These are phyloP conservation scores for Polyommatus icarus DNA, from an alignment of 2,888 invertebrate species.

Conservation along the genomic window DNA sequence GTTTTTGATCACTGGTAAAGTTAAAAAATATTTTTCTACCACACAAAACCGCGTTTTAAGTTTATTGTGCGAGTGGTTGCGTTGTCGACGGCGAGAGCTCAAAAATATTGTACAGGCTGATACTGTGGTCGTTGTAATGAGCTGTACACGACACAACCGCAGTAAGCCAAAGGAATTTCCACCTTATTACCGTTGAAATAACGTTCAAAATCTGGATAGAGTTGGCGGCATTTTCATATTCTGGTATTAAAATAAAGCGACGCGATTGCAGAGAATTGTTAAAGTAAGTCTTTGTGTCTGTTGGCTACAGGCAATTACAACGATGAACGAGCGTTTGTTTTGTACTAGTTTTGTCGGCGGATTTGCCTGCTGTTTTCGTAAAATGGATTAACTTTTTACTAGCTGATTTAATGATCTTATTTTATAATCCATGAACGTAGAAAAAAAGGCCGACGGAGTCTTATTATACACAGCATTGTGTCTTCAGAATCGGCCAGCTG, in stretches of 20 bases:
- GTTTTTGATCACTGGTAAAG: not conserved
- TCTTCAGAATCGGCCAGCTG: too few species aligned
- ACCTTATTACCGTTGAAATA: not conserved
- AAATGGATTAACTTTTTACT: not conserved
- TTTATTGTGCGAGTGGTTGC: not conserved
- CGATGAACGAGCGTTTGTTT: not conserved
- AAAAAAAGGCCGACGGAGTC: too few species aligned
- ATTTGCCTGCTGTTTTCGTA: not conserved
- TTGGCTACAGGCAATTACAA: not conserved
- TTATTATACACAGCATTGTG: too few species aligned
- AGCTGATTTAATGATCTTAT: not conserved
- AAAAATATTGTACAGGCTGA: slow-evolving; percentile 5
- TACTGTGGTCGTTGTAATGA: slow-evolving; percentile 12
- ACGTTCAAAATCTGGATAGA: not conserved
- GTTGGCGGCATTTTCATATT: not conserved
- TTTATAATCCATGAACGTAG: too few species aligned
- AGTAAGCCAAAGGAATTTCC: not conserved
- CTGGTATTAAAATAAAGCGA: slow-evolving; percentile 5
- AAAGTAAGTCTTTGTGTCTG: not conserved
- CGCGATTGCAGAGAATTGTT: not conserved
- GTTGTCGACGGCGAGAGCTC: not conserved
- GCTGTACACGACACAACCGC: not conserved
- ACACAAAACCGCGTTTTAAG: not conserved
- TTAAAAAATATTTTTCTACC: not conserved
- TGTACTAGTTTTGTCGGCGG: not conserved